Conservation (phyloP, 2,797 vertebrate species). For the Emys orbicularis region DNA sequence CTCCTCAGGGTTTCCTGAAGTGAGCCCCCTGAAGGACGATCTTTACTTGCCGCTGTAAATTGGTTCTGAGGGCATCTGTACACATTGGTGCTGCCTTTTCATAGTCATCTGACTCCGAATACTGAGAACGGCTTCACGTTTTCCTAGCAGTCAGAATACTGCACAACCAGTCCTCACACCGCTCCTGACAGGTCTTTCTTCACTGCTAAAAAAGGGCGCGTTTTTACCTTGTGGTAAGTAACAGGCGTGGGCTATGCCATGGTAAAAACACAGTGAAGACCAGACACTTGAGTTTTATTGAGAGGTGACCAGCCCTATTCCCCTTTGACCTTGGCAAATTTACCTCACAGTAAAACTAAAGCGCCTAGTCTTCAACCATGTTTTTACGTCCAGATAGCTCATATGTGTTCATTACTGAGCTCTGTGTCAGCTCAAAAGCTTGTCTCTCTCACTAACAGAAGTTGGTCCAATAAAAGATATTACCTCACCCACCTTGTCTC, state of each 20-base stretch:
- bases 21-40: neutral
- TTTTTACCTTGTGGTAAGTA: neutral
- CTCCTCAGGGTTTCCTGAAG: neutral
- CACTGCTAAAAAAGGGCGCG: too few relatives aligned
- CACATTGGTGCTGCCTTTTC: too few relatives aligned
- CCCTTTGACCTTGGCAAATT: neutral
- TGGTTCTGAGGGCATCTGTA: too few relatives aligned
- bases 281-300: neutral
- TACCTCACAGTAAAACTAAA: neutral
- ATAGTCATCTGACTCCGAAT: too few relatives aligned
- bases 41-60: neutral
- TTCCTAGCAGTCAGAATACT: too few relatives aligned
- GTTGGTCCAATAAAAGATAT: neutral
- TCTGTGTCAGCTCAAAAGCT: neutral
- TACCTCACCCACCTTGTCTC: too few relatives aligned
- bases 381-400: neutral
- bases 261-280: neutral
- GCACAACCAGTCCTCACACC: too few relatives aligned
- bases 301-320: neutral
- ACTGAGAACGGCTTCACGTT: too few relatives aligned
- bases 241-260: neutral
- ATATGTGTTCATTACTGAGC: neutral
- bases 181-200: too few relatives aligned
- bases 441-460: neutral
- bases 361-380: neutral